Evolutionary conservation across 2,888 invertebrate genomes (phyloP).

Genomic region (Torymus tubicola): DNA sequence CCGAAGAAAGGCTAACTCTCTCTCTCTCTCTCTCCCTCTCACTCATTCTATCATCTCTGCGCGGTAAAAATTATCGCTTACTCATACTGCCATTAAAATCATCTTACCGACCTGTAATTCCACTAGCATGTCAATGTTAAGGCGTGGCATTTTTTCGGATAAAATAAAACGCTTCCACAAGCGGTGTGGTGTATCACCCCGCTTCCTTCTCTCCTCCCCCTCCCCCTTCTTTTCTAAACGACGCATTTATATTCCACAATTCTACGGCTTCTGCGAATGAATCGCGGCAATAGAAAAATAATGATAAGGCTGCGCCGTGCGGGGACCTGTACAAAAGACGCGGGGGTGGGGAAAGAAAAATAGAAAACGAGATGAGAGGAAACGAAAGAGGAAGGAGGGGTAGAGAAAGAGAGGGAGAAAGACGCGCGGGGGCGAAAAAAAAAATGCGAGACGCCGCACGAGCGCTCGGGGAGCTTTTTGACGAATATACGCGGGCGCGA

Average conservation of each 20-base stretch:
- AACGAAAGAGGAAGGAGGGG: neutral
- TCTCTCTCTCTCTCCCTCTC: no score
- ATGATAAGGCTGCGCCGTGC: neutral
- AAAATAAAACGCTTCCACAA: no score
- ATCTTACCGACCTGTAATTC: neutral
- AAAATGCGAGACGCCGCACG: neutral
- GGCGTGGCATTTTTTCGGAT: no score
- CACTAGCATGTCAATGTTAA: no score
- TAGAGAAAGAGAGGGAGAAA: no score
- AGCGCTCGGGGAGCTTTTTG: conserved; percentile 27
- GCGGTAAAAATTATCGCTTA: conserved; percentile 25
- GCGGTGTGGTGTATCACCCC: no score
- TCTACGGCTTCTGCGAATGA: no score
- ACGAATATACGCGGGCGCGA: conserved; percentile 14
- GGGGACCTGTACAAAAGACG: neutral
- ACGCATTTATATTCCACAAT: no score
- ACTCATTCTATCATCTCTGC: no score
- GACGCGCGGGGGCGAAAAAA: no score
- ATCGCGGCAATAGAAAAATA: neutral
- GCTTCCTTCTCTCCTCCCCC: no score
- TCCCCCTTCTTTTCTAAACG: no score
- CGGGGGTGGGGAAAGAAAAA: neutral
- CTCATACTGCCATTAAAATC: conserved; percentile 17
- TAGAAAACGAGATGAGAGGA: neutral
- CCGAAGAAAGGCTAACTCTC: neutral